These are phyloP conservation scores for Leuciscus waleckii DNA, from an alignment of 2,797 vertebrate species.

Conservation along the genomic window DNA sequence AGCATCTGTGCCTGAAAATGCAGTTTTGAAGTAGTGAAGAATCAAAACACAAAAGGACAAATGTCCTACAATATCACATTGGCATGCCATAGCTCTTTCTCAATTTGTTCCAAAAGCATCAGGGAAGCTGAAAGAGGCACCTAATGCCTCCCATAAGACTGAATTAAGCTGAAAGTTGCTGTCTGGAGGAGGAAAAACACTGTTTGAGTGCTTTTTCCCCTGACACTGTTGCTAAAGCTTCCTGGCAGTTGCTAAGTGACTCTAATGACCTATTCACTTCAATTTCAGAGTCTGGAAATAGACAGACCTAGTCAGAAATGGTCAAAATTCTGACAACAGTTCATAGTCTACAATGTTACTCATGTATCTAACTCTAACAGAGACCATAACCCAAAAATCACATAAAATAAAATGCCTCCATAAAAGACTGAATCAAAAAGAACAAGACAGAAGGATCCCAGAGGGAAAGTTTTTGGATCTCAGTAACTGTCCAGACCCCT, in stretches of 20 bases:
- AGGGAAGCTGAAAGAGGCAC: constrained; percentile 19
- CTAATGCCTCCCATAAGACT: constrained; percentile 24
- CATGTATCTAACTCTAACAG: constrained; percentile 38
- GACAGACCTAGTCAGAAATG: constrained; percentile 40
- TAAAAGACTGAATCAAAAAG: constrained; percentile 16
- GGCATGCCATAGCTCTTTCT: background rate
- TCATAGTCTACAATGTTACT: constrained; percentile 36
- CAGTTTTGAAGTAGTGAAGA: background rate
- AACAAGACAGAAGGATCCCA: constrained; percentile 5
- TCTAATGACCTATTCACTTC: constrained; percentile 56
- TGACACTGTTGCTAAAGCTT: constrained; percentile 38
- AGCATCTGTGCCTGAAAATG: constrained; percentile 23
- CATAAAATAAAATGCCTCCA: constrained; percentile 31
- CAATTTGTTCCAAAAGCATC: constrained; percentile 25
- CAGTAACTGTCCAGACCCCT: background rate
- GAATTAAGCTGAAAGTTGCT: constrained; percentile 41
- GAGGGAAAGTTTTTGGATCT: constrained; percentile 3
- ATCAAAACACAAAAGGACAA: constrained; percentile 14
- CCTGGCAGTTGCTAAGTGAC: constrained; percentile 58
- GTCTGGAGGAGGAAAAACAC: constrained; percentile 21
- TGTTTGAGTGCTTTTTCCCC: constrained; percentile 17
- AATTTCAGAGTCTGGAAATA: constrained; percentile 50
- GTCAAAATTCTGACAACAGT: constrained; percentile 40
- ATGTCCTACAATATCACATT: background rate
- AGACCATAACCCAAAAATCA: constrained; percentile 38